These are phyloP conservation scores for Antitype chi DNA, from an alignment of 2,888 invertebrate genomes.

Conservation along the genomic window DNA sequence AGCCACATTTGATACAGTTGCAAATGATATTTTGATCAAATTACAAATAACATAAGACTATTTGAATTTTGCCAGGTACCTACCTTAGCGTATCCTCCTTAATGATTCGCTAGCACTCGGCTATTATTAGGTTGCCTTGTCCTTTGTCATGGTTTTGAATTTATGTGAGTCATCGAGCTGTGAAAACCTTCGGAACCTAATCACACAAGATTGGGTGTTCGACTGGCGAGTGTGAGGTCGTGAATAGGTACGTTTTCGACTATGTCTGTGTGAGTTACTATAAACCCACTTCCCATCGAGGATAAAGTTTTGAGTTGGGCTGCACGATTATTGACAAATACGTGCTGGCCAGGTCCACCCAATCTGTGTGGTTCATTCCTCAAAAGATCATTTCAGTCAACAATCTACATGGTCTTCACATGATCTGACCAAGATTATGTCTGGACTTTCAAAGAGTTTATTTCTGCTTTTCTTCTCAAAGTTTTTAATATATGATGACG, in stretches of 20 bases:
- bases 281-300: not conserved
- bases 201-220: constrained; percentile 18
- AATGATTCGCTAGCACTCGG: not conserved
- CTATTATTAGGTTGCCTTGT: not conserved
- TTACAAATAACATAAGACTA: not conserved
- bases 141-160: constrained; percentile 1
- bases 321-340: too few relatives aligned
- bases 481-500: too few relatives aligned
- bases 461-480: too few relatives aligned
- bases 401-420: too few relatives aligned
- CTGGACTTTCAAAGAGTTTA: too few relatives aligned
- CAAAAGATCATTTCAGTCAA: too few relatives aligned
- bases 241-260: not conserved
- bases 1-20: not conserved
- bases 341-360: too few relatives aligned
- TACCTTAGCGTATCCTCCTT: not conserved
- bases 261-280: not conserved
- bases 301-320: not conserved
- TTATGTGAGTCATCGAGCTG: constrained; percentile 22
- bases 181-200: constrained; percentile 13
- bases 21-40: not conserved
- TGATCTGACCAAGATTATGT: too few relatives aligned
- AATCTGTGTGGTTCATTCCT: too few relatives aligned
- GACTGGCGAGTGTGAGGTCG: not conserved
- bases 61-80: not conserved